phyloP scores from a whole-genome alignment of 2,797 vertebrate genomes.

The Platalea minor region DNA sequence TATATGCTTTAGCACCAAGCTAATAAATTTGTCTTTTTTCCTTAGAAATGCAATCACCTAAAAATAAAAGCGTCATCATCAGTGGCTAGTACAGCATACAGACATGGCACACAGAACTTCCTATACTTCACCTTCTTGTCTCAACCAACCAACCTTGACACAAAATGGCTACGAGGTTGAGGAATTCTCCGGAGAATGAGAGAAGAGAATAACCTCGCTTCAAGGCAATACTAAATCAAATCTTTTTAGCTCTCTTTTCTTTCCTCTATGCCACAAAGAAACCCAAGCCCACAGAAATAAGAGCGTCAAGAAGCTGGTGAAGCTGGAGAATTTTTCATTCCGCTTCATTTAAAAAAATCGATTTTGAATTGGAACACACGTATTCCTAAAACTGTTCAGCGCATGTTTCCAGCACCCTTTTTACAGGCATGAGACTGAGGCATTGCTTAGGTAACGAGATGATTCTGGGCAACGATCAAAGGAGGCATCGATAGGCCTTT shows the following conservation, averaged over 20 bases:
- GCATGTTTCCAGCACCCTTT: background rate
- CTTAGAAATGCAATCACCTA: slow-evolving; percentile 92
- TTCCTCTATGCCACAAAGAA: background rate
- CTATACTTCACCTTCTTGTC: rapidly evolving
- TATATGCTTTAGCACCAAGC: slow-evolving; percentile 92
- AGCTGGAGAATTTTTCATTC: background rate
- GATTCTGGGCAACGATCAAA: background rate
- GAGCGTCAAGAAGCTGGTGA: background rate
- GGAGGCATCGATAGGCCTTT: rapidly evolving
- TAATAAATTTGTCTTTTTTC: slow-evolving; percentile 90
- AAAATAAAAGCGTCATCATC: background rate
- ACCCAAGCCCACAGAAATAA: background rate
- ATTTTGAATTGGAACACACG: rapidly evolving
- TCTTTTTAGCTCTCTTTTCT: background rate
- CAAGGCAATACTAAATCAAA: background rate
- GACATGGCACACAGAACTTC: rapidly evolving
- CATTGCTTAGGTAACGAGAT: background rate
- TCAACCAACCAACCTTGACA: background rate
- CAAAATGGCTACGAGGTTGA: rapidly evolving
- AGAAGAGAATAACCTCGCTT: background rate
- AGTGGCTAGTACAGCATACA: background rate
- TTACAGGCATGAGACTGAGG: rapidly evolving
- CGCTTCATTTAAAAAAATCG: rapidly evolving
- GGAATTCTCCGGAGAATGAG: background rate
- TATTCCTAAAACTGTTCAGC: background rate